Evolutionary conservation across 1,140 invertebrate genomes (phyloP).

Genomic region (Spodoptera frugiperda): DNA sequence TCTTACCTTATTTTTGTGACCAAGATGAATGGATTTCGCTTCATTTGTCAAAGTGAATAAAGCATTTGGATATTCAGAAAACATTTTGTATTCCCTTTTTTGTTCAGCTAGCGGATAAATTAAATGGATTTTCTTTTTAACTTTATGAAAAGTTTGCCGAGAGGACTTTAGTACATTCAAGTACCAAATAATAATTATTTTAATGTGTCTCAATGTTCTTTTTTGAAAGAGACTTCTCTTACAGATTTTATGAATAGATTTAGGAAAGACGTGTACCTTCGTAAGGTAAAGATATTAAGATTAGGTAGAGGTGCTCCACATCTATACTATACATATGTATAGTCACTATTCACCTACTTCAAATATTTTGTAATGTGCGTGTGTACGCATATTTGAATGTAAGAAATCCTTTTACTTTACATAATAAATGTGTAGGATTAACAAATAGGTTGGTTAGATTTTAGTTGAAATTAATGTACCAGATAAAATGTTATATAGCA

Average conservation of each 20-base stretch:
- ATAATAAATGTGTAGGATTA: too few relatives aligned
- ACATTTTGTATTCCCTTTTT: slow-evolving; percentile 22
- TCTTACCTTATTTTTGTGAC: slow-evolving; percentile 3
- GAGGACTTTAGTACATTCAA: neutral
- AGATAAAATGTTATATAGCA: too few relatives aligned
- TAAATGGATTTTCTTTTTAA: slow-evolving; percentile 3
- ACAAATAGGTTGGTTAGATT: too few relatives aligned
- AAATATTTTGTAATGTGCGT: too few relatives aligned
- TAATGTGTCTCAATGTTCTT: neutral
- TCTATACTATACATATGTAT: too few relatives aligned
- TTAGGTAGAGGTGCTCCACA: neutral
- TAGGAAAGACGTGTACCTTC: neutral
- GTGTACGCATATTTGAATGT: too few relatives aligned
- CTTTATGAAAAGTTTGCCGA: neutral
- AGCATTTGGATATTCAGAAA: slow-evolving; percentile 6
- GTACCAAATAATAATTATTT: neutral
- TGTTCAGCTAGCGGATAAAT: slow-evolving; percentile 7
- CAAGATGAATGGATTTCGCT: slow-evolving; percentile 7
- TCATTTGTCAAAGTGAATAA: slow-evolving; percentile 26
- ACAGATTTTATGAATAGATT: neutral
- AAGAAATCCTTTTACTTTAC: too few relatives aligned
- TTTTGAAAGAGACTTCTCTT: neutral
- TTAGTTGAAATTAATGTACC: too few relatives aligned
- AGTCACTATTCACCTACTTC: too few relatives aligned
- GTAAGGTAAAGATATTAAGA: neutral